Evolutionary conservation across 1,140 invertebrate genomes (phyloP).

Genomic region (Drosophila serrata): DNA sequence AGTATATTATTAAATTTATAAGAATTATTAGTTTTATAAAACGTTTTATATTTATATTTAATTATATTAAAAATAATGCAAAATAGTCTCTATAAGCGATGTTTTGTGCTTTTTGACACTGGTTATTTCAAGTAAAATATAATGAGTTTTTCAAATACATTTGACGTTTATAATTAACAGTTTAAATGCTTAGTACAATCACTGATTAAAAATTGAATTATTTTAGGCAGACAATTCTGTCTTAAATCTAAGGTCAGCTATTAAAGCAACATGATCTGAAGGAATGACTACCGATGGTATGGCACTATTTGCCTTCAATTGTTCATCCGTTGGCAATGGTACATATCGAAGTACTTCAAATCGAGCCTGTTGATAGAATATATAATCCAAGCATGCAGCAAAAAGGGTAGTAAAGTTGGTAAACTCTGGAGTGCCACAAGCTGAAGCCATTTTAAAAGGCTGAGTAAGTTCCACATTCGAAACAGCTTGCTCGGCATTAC

Average conservation of each 20-base stretch:
- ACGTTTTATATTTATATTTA: background rate
- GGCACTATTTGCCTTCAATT: conserved; percentile 89
- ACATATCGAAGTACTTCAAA: conserved; percentile 90
- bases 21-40: background rate
- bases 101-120: background rate
- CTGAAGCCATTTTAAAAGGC: conserved; percentile 88
- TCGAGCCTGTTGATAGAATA: conserved; percentile 91
- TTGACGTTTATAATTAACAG: background rate
- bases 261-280: conserved; percentile 96
- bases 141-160: background rate
- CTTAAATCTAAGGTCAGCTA: conserved; percentile 90
- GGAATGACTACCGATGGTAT: conserved; percentile 95
- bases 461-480: conserved; percentile 88
- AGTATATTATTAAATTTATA: background rate
- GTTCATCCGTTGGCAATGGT: conserved; percentile 92
- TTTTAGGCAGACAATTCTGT: background rate
- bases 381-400: conserved; percentile 96
- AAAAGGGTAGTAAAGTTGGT: conserved; percentile 95
- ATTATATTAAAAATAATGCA: background rate
- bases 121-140: background rate
- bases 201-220: background rate
- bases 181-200: background rate
- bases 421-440: conserved; percentile 91
- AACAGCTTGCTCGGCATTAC: conserved; percentile 89
- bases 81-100: background rate